A percentile compares a stretch with the other conserved stretches of the same genome.
Evolutionary conservation across 53 echinoderm and acorn worm genomes (phyloP).

Genomic region (Holothuria scabra): DNA sequence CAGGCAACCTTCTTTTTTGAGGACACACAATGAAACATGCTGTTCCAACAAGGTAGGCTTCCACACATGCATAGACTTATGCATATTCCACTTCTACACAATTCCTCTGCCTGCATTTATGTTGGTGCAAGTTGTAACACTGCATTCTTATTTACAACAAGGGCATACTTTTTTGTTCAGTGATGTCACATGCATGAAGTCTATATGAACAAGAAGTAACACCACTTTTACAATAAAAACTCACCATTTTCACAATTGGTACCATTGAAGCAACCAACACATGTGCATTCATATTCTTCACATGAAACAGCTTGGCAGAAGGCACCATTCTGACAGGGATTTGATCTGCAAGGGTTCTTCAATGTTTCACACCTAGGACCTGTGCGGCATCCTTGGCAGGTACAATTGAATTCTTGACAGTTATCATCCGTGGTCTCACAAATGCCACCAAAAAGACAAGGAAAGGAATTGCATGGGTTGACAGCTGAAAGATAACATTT

Average conservation of each 20-base stretch:
- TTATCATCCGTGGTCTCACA: constrained; percentile 38
- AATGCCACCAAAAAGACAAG: constrained; percentile 77
- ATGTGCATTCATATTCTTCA: constrained; percentile 71
- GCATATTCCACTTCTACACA: too few species aligned
- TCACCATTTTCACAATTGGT: constrained; percentile 81
- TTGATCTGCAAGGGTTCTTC: constrained; percentile 69
- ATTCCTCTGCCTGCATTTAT: too few species aligned
- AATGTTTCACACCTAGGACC: constrained; percentile 65
- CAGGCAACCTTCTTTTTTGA: too few species aligned
- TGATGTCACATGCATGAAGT: too few species aligned
- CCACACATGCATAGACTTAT: too few species aligned
- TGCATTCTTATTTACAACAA: too few species aligned
- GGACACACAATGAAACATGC: too few species aligned
- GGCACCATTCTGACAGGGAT: constrained; percentile 77
- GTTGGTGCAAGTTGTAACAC: too few species aligned
- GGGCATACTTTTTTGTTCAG: too few species aligned
- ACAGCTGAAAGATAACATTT: constrained; percentile 50
- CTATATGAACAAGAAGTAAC: too few species aligned
- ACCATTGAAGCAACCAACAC: constrained; percentile 82
- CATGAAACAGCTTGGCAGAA: constrained; percentile 67
- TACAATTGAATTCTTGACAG: constrained; percentile 71
- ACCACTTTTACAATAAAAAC: not conserved
- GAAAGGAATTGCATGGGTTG: constrained; percentile 75
- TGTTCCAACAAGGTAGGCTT: too few species aligned
- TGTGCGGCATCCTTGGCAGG: constrained; percentile 79